Base-by-base conservation (phyloP, 2,888 invertebrate species). In the Brachyopa scutellaris region DNA sequence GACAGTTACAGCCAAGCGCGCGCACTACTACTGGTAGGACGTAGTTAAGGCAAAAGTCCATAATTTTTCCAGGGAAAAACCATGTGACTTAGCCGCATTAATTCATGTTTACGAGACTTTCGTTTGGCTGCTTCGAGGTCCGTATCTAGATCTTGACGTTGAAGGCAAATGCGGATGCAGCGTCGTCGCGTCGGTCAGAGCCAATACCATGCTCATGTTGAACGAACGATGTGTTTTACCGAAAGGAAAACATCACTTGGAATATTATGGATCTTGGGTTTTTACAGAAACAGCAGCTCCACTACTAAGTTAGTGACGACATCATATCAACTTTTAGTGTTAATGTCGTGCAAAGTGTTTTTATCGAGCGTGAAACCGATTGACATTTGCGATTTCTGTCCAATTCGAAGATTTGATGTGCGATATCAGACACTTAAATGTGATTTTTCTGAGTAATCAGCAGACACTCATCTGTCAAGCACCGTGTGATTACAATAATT, bases 101-200 rank as follows among this genome's bases (percentile, higher is more conserved):
- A 82, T 82, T 82, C 82, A 82, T 82, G 82, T 82, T 82, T 82
- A 77, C 77, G 77, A 82, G 70, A 82, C 77, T 82, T 82, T 77
- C 77, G 59, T 76, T 82, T 72, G 74, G 21, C 76, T 74, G 42
- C 77, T 66, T 31, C 38, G 61, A 66, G 70, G 38, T 21, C 21
- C 77, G 40, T 82, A 82, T 82, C 82, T 82, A 70, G 82, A 82
- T 82, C 82, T 77, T 82, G 70, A 77, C 70, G 82, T 82, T 72
- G 53, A 45, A 70, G 72, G 77, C 72, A 77, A 82, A 77, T 66
- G 82, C 77, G 77, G 76, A 77, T 82, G 77, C 72, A 72, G 29
- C 59, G 40, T 55, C 6, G 26, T 26, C 6, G 26, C 26, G 3
- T 26, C 6, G 26, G 26, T 26, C 4, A n/a, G n/a, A n/a, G n/a